These are phyloP conservation scores for Scolopax rusticola DNA, from an alignment of 2,797 vertebrate genomes.

Conservation along the genomic window DNA sequence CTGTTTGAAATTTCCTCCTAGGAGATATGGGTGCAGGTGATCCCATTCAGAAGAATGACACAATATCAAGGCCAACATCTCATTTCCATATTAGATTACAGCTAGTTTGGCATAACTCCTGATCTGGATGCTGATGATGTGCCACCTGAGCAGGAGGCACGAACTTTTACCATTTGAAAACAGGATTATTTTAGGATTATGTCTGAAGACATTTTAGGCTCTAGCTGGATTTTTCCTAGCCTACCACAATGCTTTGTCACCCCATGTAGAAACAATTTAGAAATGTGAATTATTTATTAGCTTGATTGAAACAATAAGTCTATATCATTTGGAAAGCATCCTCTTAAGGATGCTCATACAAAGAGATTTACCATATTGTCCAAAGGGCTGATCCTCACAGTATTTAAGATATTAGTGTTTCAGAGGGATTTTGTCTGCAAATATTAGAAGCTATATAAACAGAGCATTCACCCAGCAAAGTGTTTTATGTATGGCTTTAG, in stretches of 20 bases:
- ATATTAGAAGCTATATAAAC: background rate
- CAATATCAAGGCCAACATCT: slow-evolving; percentile 86
- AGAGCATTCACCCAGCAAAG: slow-evolving; percentile 20
- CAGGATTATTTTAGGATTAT: slow-evolving; percentile 69
- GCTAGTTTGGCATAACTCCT: slow-evolving; percentile 89
- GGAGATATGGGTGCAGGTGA: slow-evolving; percentile 92
- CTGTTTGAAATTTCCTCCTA: slow-evolving; percentile 90
- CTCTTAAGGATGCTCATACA: background rate
- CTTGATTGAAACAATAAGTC: slow-evolving; percentile 36
- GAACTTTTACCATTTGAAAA: slow-evolving; percentile 71
- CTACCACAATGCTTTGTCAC: background rate
- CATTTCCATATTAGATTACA: slow-evolving; percentile 97
- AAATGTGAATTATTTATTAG: slow-evolving; percentile 53
- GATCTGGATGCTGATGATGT: slow-evolving; percentile 79
- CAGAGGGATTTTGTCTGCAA: slow-evolving; percentile 3
- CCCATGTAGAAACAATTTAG: slow-evolving; percentile 32
- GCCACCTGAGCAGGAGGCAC: slow-evolving; percentile 71
- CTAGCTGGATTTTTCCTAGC: slow-evolving; percentile 1
- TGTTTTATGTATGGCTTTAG: background rate
- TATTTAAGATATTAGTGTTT: slow-evolving; percentile 1
- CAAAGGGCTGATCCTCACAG: background rate
- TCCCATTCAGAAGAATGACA: slow-evolving; percentile 89
- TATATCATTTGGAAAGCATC: background rate
- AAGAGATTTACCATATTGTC: background rate
- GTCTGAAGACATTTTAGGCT: slow-evolving; percentile 56